These are phyloP conservation scores for Eulemur mongoz DNA, from an alignment of 2,797 vertebrate species.

Conservation along the genomic window DNA sequence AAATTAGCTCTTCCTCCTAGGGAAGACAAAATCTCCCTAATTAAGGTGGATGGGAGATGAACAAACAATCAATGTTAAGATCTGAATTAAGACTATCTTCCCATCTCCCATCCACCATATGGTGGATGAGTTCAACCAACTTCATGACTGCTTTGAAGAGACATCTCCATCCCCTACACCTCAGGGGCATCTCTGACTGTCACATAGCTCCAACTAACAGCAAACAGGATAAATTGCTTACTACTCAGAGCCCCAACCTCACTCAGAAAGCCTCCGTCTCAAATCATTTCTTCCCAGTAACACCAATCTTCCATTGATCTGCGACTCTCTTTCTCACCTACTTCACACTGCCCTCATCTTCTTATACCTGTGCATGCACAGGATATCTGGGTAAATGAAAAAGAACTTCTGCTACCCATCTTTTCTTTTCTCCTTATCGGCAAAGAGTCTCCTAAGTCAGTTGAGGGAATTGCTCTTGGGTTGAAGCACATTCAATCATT, in stretches of 20 bases:
- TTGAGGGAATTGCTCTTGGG: neutral
- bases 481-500: neutral
- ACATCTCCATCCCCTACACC: neutral
- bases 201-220: neutral
- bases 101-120: neutral
- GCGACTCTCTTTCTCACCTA: neutral
- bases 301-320: neutral
- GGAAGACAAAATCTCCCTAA: neutral
- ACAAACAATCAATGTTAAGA: neutral
- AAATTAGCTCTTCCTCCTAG: neutral
- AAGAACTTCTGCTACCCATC: neutral
- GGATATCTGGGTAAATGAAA: neutral
- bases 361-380: neutral
- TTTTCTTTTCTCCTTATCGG: neutral
- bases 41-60: neutral
- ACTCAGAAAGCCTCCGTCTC: neutral
- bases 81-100: neutral
- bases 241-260: neutral
- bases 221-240: neutral
- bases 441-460: conserved; percentile 9
- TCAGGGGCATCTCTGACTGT: neutral
- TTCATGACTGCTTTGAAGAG: neutral
- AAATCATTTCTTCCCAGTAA: conserved; percentile 3
- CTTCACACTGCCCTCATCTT: neutral
- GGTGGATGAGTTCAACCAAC: neutral